Evolutionary conservation across 1,140 invertebrate species (phyloP), one percentile per base, ranked within the genome.

Genomic region (Bathynomus jamesi): DNA sequence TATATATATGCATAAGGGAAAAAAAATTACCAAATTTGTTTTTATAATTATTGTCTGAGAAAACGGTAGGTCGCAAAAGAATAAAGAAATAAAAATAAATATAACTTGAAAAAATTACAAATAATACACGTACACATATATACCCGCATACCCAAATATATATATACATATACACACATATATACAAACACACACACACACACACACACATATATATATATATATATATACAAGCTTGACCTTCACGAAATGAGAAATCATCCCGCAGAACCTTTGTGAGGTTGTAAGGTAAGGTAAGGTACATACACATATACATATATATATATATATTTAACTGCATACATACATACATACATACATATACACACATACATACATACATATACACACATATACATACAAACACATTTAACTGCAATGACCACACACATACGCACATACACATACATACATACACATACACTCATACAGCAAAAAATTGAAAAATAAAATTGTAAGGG

Each of bases 371-470:
- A 66, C 32, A 66, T 66, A 66, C 32, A 66, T 66, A 31, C 32
- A 66, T 32, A 66, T 66, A 66, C 32, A 32, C 32, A 32, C 32
- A 32, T 66, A 32, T 66, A 66, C 32, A 66, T 66, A 66, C n/a
- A 66, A 10, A 66, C 25, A 66, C 25, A 66, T 66, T 31, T 32
- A 66, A 31, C 30, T 66, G 32, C 32, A 66, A 31, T 31, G 30
- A 66, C 17, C 24, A 66, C 32, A 66, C 32, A 66, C 32, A 66
- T 66, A 66, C 32, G 32, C 32, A 66, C 32, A 66, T 66, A 66
- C 31, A 66, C 31, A 66, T 66, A 66, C 32, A 66, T 31, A 66
- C 31, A 32, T 32, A 21, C 46, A 67, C 46, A 30, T 30, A 31
- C 21, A 30, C 8, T n/a, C 24, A 32, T 67, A 28, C 21, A 30